Conservation (phyloP, 2,113 vertebrate species). For the Isurus oxyrinchus region DNA sequence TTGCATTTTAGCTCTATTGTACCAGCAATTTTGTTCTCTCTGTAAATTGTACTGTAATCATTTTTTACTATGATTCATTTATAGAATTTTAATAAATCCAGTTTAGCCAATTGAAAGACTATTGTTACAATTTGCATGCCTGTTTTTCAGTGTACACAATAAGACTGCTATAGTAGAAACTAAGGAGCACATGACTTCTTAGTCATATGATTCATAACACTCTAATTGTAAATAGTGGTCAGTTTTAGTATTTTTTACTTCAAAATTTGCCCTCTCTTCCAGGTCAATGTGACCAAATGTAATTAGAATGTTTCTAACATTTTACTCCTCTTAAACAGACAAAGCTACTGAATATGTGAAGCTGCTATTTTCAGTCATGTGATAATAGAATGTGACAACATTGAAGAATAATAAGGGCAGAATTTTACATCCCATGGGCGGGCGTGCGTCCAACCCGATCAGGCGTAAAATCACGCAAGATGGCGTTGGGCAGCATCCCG, state of each 20-base stretch:
- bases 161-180: neutral
- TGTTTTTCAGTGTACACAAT: neutral
- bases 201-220: neutral
- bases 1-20: neutral
- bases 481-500: too few species aligned
- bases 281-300: neutral
- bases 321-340: neutral
- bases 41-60: conserved; percentile 5
- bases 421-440: too few species aligned
- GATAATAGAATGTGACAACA: neutral
- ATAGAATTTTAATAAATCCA: neutral
- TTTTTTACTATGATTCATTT: neutral
- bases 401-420: neutral
- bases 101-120: neutral
- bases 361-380: neutral
- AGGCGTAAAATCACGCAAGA: too few species aligned
- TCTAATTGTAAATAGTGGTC: neutral
- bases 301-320: conserved; percentile 5
- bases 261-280: neutral
- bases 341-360: neutral
- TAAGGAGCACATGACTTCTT: neutral
- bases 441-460: too few species aligned
- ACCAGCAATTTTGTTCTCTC: neutral
- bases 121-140: neutral
- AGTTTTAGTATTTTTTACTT: neutral